Base-by-base conservation (phyloP, 2,113 vertebrate genomes). In the Lophochroa leadbeateri region DNA sequence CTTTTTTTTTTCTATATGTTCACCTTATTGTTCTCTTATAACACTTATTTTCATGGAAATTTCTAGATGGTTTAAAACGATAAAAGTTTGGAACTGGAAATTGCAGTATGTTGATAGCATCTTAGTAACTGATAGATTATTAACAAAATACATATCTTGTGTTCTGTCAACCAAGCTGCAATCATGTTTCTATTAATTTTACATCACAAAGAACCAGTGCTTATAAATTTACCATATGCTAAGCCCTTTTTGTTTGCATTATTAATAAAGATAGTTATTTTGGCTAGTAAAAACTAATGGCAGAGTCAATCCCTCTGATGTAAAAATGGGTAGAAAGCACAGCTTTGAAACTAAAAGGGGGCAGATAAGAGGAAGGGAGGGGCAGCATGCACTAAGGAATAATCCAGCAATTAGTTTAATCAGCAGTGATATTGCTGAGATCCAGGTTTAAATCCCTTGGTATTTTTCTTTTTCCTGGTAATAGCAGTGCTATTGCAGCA, bases 1-100 rank as follows among this genome's bases (percentile, higher is more conserved):
- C 8, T 7, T 17, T 28, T 15, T 28, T 15, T n/a, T 11, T 52
- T 77, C 27, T 21, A 6, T 68, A 68, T 0, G 0, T 76, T 72
- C 27, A 82, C 27, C 9, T 80, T 67, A 13, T 41, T 81, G 21
- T n/a, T 82, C 33, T 76, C 9, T 76, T 76, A 43, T 18, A 82
- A 57, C 12, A 68, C 5, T 43, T 18, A 64, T 57, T 81, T 80
- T 69, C 12, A 78, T 3, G 7, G 53, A 69, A 65, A 89, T 78
- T 76, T 74, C 44, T 63, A 86, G 13, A 18, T 25, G 5, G 5
- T 21, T 89, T 75, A 58, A 85, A 84, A 75, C 10, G 14, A 63
- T 55, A 39, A n/a, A 87, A 74, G 39, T 39, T 52, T 15, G 37
- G 19, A 81, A 88, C 18, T 43, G 43, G 14, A 80, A 86, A 72